Percentiles rank a stretch among this genome's conserved stretches.
These are phyloP conservation scores for Isoperla grammatica DNA, from an alignment of 2,888 invertebrate genomes.

Conservation along the genomic window DNA sequence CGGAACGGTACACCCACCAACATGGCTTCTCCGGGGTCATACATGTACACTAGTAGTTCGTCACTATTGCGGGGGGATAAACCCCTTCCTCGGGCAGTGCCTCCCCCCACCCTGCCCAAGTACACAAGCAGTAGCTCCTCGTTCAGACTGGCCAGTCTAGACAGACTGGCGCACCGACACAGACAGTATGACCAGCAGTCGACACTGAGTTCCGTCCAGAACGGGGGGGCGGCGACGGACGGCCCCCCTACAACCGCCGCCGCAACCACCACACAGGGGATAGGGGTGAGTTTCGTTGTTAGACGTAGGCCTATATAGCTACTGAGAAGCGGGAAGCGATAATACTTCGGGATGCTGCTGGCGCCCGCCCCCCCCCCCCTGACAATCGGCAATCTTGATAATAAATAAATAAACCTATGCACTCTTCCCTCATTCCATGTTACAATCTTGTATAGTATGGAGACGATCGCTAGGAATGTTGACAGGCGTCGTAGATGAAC, in stretches of 20 bases:
- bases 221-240: conserved; percentile 13
- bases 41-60: conserved; percentile 34
- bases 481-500: no score
- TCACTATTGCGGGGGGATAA: conserved; percentile 29
- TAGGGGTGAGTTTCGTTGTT: conserved; percentile 16
- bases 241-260: not conserved
- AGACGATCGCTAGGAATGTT: no score
- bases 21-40: conserved; percentile 31
- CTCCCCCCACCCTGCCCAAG: conserved; percentile 72
- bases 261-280: not conserved
- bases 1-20: conserved; percentile 16
- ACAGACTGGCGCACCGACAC: conserved; percentile 74
- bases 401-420: no score
- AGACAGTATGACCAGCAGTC: conserved; percentile 68
- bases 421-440: no score
- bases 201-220: conserved; percentile 1
- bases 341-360: no score
- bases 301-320: not conserved
- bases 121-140: conserved; percentile 66
- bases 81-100: conserved; percentile 41
- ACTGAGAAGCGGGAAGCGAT: not conserved
- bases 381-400: no score
- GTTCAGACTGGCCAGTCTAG: conserved; percentile 71
- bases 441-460: no score
- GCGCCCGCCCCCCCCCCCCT: no score